Evolutionary conservation across 92 coral and sea anemone species (phyloP).

Genomic region (Epizoanthus stellaris): DNA sequence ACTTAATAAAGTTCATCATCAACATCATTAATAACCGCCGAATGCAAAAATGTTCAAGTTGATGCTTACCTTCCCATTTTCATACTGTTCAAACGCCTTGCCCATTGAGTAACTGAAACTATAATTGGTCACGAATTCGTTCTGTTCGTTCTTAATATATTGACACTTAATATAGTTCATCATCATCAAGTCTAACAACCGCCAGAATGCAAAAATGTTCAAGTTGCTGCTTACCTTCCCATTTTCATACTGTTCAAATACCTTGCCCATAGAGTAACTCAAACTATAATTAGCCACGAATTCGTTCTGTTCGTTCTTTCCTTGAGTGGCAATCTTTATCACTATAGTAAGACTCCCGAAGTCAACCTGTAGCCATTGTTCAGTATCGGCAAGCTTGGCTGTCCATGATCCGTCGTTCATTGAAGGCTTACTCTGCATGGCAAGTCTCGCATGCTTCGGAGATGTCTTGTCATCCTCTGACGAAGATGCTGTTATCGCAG

Average conservation of each 20-base stretch:
- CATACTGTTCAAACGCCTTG: background rate
- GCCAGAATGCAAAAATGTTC: too few relatives aligned
- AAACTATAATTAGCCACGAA: background rate
- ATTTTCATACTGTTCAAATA: background rate
- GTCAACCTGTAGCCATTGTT: conserved; percentile 10
- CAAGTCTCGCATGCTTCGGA: background rate
- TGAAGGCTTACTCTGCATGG: background rate
- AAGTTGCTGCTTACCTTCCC: background rate
- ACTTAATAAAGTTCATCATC: too few relatives aligned
- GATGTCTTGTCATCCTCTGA: background rate
- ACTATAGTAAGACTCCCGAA: background rate
- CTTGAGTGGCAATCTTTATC: background rate
- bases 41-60: too few relatives aligned
- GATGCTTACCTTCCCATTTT: background rate
- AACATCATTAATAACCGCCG: too few relatives aligned
- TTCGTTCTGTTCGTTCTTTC: background rate
- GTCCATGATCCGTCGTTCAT: background rate
- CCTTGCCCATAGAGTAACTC: background rate
- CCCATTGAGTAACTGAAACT: background rate
- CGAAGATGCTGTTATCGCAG: background rate
- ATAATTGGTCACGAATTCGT: background rate
- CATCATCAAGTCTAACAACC: too few relatives aligned
- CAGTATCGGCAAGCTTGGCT: background rate
- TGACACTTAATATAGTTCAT: too few relatives aligned
- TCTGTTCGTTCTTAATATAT: too few relatives aligned